Base-by-base conservation (phyloP, 2,113 vertebrate genomes). In the Pycnonotus jocosus region DNA sequence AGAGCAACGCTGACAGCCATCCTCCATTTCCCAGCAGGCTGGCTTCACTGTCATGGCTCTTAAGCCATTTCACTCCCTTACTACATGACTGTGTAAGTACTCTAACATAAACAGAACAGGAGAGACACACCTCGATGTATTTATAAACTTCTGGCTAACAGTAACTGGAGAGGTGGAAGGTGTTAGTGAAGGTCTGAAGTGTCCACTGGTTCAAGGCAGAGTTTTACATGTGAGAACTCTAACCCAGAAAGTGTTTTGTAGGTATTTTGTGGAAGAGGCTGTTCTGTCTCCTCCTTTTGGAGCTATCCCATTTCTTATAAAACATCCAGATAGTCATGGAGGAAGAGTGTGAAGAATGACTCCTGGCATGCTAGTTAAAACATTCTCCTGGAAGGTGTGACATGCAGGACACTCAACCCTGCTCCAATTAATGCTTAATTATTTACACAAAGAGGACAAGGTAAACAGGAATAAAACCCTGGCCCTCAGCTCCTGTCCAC, bases 321-420 rank as follows among this genome's bases (percentile, higher is more conserved):
- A 92, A 70, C 30, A 90, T 60, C 42, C 19, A 68, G n/a, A 78
- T 8, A 86, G 56, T 94, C 92, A 91, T 42, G 30, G 57, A 74
- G 48, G 56, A 96, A 74, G 88, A 89, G 86, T 68, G 83, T 87
- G 57, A 95, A 92, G 83, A 92, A 92, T 92, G 91, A 88, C 53
- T 91, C 37, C 53, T 74, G 77, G 76, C 69, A 74, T 69, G 77
- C 76, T 89, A 71, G 56, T 95, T 89, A 94, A 93, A 87, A 84
- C 65, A 86, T 96, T 95, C 94, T 91, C 77, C 73, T 92, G 70
- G 37, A 76, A 94, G 89, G 92, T 81, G 94, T 93, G 95, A 95
- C 88, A 28, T 2, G 5, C 79, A 81, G 50, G 58, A 88, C 92
- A 89, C 30, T 91, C 83, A 96, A 30, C 25, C 22, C 47, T 76